phyloP scores from a whole-genome alignment of 1,140 invertebrate species.

The Zaprionus africanus region DNA sequence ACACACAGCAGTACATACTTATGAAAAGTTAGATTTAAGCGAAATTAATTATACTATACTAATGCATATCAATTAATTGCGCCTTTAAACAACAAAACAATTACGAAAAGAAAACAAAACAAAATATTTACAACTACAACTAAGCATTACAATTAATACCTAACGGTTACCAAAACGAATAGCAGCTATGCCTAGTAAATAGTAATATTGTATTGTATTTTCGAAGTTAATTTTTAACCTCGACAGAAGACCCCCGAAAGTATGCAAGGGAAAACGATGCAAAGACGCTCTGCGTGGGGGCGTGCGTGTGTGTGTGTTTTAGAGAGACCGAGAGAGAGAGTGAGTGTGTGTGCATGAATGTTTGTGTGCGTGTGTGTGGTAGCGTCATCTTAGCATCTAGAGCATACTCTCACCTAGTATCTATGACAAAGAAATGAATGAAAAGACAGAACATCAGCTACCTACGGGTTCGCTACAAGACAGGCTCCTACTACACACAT shows the following conservation, averaged over 20 bases:
- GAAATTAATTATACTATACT: conserved; percentile 75
- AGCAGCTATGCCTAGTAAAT: conserved; percentile 63
- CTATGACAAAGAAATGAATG: conserved; percentile 10
- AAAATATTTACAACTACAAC: conserved; percentile 76
- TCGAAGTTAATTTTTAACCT: conserved; percentile 75
- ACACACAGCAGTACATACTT: conserved; percentile 37
- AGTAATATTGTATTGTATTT: conserved; percentile 80
- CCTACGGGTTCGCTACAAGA: conserved; percentile 52
- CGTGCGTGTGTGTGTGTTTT: conserved; percentile 17
- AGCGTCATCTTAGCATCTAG: conserved; percentile 28
- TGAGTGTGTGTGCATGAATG: conserved; percentile 13
- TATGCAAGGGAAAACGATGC: conserved; percentile 64
- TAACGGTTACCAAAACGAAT: conserved; percentile 46
- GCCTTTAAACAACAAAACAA: conserved; percentile 72
- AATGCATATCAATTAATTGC: conserved; percentile 84
- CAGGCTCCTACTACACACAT: conserved; percentile 58
- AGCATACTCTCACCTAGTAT: conserved; percentile 28
- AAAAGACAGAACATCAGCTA: conserved; percentile 29
- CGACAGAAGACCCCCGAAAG: conserved; percentile 36
- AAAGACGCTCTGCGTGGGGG: conserved; percentile 27
- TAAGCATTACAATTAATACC: conserved; percentile 67
- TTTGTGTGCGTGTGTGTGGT: conserved; percentile 44
- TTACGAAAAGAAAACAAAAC: conserved; percentile 39
- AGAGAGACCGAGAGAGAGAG: background rate
- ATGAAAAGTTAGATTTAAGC: conserved; percentile 56